Base-by-base conservation (phyloP, 2,113 vertebrate genomes). In the Hippopotamus amphibius region DNA sequence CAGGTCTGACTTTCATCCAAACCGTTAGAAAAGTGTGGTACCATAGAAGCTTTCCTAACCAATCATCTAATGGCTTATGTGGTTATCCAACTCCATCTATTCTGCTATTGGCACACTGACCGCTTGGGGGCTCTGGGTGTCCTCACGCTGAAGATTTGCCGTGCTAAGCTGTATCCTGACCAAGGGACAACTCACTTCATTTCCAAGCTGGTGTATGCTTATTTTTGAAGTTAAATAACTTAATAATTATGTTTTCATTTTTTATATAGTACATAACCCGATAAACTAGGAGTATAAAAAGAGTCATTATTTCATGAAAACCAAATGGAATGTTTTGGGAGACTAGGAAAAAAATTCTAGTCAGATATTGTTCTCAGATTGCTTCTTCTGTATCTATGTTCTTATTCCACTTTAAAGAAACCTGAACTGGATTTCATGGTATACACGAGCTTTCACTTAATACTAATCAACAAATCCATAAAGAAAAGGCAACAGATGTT, bases 121-220 rank as follows among this genome's bases (percentile, higher is more conserved):
- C 0, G 17, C 21, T 57, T n/a, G 37, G 17, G 17, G 22, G n/a
- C n/a, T 63, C 1, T 7, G 43, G 0, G 7, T 0, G 1, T 8
- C 3, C 22, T 69, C 22, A 7, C 0, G 1, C n/a, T 33, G 26
- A 22, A 6, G 24, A 43, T 19, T 19, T 5, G 41, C 16, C 16
- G 41, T 89, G 46, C 7, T 26, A 28, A 28, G 5, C 28, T 53
- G 8, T 7, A n/a, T 46, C 33, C 86, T 48, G 61, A 71, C 43
- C 22, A 50, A 41, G 17, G 63, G 77, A 14, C n/a, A 69, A 26
- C 24, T 48, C 30, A 37, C 14, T 63, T 94, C 13, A 7, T 48
- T 43, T 87, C 81, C 46, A 66, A 74, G 14, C 16, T 12, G 43
- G 24, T 12, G 0, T 48, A 43, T 26, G 41, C 5, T 80, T 91